Percentiles rank a stretch among this genome's conserved stretches.
phyloP scores from a whole-genome alignment of 2,797 vertebrate species.

The Vireo griseus region DNA sequence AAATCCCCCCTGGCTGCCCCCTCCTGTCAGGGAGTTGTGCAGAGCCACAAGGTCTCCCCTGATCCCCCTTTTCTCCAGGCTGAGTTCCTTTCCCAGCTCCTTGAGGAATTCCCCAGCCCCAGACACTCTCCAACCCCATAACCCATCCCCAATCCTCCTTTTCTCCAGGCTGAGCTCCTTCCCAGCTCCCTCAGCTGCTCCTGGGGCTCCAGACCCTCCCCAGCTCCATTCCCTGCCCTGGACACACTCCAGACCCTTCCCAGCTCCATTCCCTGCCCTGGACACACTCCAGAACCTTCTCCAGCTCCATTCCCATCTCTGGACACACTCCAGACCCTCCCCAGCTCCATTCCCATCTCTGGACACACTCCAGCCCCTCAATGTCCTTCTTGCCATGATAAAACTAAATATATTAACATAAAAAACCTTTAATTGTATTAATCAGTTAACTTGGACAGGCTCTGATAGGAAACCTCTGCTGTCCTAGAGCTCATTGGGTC shows the following conservation, averaged over 20 bases:
- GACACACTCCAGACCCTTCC: too few relatives aligned
- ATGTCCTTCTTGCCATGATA: background rate
- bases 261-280: too few relatives aligned
- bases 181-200: too few relatives aligned
- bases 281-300: background rate
- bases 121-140: too few relatives aligned
- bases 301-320: background rate
- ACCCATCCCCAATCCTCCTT: background rate
- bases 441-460: background rate
- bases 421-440: background rate
- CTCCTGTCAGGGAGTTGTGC: background rate
- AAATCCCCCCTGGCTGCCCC: accelerated
- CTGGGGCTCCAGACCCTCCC: too few relatives aligned
- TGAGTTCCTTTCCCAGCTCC: background rate
- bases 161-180: background rate
- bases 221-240: too few relatives aligned
- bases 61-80: background rate
- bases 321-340: too few relatives aligned
- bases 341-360: too few relatives aligned
- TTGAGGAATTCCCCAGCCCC: background rate
- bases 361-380: background rate
- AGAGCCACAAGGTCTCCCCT: background rate
- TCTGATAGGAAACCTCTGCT: background rate
- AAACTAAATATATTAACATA: background rate
- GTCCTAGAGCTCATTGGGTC: background rate